Conservation (phyloP, 2,113 vertebrate genomes). For the Larimichthys crocea region DNA sequence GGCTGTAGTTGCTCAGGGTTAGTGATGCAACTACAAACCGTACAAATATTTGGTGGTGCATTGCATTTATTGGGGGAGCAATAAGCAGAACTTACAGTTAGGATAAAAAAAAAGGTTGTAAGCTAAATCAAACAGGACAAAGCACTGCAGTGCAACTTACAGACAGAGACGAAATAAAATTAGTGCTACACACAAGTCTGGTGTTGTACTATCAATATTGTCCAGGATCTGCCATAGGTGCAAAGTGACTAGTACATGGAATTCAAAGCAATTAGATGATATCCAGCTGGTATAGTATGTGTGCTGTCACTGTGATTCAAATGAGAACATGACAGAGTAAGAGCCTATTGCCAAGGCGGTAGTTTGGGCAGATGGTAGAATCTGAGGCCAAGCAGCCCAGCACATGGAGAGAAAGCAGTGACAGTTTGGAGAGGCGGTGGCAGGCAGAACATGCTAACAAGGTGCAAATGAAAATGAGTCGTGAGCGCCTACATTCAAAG, state of each 20-base stretch:
- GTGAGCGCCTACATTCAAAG: conserved; percentile 24
- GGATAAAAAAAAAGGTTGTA: background rate
- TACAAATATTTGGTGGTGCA: background rate
- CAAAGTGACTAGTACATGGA: conserved; percentile 10
- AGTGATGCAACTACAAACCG: background rate
- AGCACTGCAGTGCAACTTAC: background rate
- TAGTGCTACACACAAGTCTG: background rate
- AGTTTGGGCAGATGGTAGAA: conserved; percentile 74
- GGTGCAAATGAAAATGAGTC: conserved; percentile 51
- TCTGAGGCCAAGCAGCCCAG: conserved; percentile 57
- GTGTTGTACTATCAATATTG: conserved; percentile 18
- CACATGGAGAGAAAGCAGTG: conserved; percentile 31
- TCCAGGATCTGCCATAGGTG: conserved; percentile 1
- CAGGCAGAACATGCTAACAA: conserved; percentile 54
- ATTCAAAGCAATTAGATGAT: conserved; percentile 48
- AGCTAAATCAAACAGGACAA: background rate
- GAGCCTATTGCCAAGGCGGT: conserved; percentile 48
- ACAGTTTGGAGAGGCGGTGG: conserved; percentile 29
- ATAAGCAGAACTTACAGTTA: background rate
- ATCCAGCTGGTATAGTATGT: conserved; percentile 38
- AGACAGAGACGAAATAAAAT: background rate
- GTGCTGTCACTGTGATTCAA: conserved; percentile 47
- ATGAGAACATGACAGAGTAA: conserved; percentile 39
- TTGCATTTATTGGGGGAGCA: background rate
- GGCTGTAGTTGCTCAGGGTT: background rate